A percentile compares a stretch with the other conserved stretches of the same genome.
Conservation (phyloP, 2,888 invertebrate genomes). For the Thymelicus lineola region DNA sequence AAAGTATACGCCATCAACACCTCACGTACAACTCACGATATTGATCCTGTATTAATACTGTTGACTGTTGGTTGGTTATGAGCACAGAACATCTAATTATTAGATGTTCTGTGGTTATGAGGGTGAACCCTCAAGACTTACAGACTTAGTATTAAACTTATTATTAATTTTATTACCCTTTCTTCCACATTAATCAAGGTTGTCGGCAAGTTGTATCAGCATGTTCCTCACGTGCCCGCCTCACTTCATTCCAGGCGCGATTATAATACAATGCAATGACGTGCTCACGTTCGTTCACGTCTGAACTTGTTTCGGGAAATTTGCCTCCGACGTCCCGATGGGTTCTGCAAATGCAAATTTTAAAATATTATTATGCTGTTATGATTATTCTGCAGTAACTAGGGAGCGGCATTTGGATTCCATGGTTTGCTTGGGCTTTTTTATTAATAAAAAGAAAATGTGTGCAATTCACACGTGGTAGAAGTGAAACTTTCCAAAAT, state of each 20-base stretch:
- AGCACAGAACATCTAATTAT: too few species aligned
- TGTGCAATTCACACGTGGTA: too few species aligned
- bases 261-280: constrained; percentile 34
- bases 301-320: constrained; percentile 37
- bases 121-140: background rate
- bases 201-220: constrained; percentile 14
- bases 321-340: background rate
- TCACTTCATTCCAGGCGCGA: constrained; percentile 24
- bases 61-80: background rate
- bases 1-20: too few species aligned
- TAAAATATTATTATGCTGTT: background rate
- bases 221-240: constrained; percentile 19
- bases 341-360: constrained; percentile 7
- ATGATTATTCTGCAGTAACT: background rate
- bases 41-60: too few species aligned
- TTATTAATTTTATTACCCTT: background rate
- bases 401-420: too few species aligned
- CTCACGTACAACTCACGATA: too few species aligned
- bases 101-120: too few species aligned
- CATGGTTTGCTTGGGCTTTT: background rate
- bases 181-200: constrained; percentile 10
- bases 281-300: constrained; percentile 29
- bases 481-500: too few species aligned
- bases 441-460: too few species aligned
- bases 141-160: background rate